These are phyloP conservation scores for Artibeus lituratus DNA, from an alignment of 2,797 vertebrate genomes.

Conservation along the genomic window DNA sequence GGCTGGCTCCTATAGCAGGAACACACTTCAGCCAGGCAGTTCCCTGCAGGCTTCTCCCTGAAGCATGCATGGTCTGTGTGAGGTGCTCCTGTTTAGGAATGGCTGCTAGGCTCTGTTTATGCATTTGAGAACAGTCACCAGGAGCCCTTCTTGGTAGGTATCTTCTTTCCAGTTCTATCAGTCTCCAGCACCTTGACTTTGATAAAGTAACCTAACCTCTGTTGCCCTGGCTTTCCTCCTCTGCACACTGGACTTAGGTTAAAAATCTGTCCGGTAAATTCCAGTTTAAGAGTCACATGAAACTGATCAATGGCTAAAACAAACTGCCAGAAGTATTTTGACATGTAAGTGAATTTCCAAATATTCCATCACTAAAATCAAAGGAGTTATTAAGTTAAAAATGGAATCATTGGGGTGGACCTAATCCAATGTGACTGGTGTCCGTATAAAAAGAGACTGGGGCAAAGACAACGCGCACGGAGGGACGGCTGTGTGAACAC, in stretches of 20 bases:
- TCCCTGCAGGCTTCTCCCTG: neutral
- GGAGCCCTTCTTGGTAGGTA: neutral
- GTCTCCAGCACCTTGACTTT: neutral
- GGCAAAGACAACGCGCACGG: neutral
- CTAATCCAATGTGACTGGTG: neutral
- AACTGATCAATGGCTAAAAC: neutral
- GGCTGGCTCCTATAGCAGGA: neutral
- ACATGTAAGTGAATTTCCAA: neutral
- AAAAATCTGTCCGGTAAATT: neutral
- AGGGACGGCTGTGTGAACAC: neutral
- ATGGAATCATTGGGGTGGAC: neutral
- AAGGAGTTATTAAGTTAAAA: neutral
- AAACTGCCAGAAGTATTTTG: neutral
- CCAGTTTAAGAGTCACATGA: neutral
- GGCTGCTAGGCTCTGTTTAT: neutral
- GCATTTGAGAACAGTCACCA: neutral
- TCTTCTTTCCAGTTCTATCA: neutral
- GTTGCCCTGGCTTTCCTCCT: neutral
- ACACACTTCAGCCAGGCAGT: neutral
- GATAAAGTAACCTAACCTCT: neutral
- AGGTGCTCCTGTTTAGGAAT: neutral
- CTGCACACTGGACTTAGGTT: neutral
- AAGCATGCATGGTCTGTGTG: neutral
- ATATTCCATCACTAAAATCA: neutral
- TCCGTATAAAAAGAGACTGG: neutral